Percentiles rank a stretch among this genome's conserved stretches.
Evolutionary conservation across 2,888 invertebrate genomes (phyloP).

Genomic region (Trissolcus brochymenae): DNA sequence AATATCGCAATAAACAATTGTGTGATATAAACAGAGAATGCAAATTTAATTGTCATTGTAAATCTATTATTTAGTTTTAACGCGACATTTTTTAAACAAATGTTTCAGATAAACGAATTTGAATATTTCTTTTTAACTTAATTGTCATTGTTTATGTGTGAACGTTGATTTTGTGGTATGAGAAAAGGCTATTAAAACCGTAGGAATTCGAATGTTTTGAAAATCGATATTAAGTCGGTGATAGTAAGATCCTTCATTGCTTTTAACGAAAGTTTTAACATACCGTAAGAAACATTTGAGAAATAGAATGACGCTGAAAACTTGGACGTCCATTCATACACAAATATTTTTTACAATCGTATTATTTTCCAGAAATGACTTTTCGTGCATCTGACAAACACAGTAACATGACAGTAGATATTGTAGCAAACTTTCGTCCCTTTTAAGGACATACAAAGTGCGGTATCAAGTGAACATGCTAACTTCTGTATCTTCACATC

Average conservation of each 20-base stretch:
- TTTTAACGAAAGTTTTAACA: background rate
- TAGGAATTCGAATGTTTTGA: too few species aligned
- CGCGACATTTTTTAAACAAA: too few species aligned
- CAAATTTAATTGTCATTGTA: too few species aligned
- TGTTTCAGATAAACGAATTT: too few species aligned
- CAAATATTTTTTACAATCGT: background rate
- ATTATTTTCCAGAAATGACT: slow-evolving; percentile 3
- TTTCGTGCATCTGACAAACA: background rate
- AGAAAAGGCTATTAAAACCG: too few species aligned
- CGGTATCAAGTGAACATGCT: background rate
- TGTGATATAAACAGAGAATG: background rate
- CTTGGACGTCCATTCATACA: background rate
- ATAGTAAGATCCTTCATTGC: background rate
- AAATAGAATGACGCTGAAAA: background rate
- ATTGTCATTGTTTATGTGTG: too few species aligned
- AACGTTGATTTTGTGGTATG: too few species aligned
- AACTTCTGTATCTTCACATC: background rate
- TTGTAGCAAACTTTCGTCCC: background rate
- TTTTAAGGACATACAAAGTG: background rate
- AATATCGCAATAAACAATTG: background rate
- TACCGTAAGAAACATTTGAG: background rate
- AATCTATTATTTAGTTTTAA: too few species aligned
- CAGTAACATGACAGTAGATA: background rate
- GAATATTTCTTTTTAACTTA: too few species aligned
- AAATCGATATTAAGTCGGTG: background rate